Evolutionary conservation across 2,888 invertebrate genomes (phyloP), one percentile per base, ranked within the genome.

Genomic region (Philaethria dido): DNA sequence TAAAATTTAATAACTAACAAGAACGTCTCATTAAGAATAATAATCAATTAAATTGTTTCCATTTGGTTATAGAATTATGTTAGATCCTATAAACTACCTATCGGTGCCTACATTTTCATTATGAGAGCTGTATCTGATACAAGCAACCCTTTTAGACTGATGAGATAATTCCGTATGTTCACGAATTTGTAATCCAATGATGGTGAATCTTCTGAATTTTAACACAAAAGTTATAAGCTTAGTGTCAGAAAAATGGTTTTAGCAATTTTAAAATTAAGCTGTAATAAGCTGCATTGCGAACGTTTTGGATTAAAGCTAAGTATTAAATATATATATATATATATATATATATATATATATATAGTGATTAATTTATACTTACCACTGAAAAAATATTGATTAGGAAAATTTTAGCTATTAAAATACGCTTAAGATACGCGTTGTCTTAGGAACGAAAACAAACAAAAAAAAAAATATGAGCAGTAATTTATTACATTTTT

Each of bases 111-210:
- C 64, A 18, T 50, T 65, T 65, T 68, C 44, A 65, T 65, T 65
- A 65, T 52, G 60, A 66, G 60, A 68, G 62, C 68, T 65, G 36
- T 69, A 65, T 62, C 62, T 55, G 62, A 69, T 69, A 67, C 67
- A 69, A 54, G 50, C 63, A 47, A 71, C 63, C 71, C 69, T 71
- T 71, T 71, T 69, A 71, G 62, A 62, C 57, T 69, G 69, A 71
- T 71, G 66, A 71, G 66, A 69, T 71, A 69, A 71, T 67, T 70
- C 60, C 44, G 13, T 39, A 39, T 39, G 36, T 54, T 63, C 42
- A 39, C 50, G 29, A 33, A 69, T 69, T 54, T 67, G 63, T 44
- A 44, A 70, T 65, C 65, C 55, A 61, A 60, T 66, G 48, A 66
- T 42, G 59, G 20, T 54, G 39, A 57, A 42, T 16, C 42, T 44